These are phyloP conservation scores for Helicolenus hilgendorfi DNA, from an alignment of 2,797 vertebrate species.

Conservation along the genomic window DNA sequence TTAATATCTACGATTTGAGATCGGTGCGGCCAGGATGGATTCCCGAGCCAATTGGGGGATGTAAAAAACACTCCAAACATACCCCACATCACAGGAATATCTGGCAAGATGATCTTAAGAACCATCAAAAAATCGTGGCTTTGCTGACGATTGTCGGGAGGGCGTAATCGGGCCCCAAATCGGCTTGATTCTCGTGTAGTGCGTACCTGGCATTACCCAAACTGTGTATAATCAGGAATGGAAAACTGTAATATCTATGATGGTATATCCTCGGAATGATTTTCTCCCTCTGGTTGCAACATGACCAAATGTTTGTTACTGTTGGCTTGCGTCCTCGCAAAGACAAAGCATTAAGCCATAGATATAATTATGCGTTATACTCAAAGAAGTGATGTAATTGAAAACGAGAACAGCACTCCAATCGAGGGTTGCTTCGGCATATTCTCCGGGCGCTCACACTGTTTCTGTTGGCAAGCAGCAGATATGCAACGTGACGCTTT, in stretches of 20 bases:
- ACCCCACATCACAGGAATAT: too few relatives aligned
- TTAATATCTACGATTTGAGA: too few relatives aligned
- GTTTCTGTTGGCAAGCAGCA: conserved; percentile 48
- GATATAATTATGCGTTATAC: not conserved
- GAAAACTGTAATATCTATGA: not conserved
- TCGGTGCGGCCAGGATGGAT: too few relatives aligned
- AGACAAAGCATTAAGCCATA: not conserved
- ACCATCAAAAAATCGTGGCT: too few relatives aligned
- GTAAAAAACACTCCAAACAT: too few relatives aligned
- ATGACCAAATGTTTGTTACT: not conserved
- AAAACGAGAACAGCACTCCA: conserved; percentile 19
- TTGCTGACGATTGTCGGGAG: too few relatives aligned
- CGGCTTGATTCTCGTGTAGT: too few relatives aligned
- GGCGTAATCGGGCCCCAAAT: too few relatives aligned
- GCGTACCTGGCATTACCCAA: not conserved
- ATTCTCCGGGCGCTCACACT: conserved; percentile 10
- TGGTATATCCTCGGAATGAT: not conserved
- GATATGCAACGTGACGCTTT: conserved; percentile 22
- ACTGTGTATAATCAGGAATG: not conserved
- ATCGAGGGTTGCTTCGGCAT: conserved; percentile 4
- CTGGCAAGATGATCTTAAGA: too few relatives aligned
- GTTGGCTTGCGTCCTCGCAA: not conserved
- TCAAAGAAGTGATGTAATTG: conserved; percentile 14
- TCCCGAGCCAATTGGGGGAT: too few relatives aligned
- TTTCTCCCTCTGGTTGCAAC: not conserved